These are phyloP conservation scores for Grallaria varia DNA, from an alignment of 2,113 vertebrate genomes.

Conservation along the genomic window DNA sequence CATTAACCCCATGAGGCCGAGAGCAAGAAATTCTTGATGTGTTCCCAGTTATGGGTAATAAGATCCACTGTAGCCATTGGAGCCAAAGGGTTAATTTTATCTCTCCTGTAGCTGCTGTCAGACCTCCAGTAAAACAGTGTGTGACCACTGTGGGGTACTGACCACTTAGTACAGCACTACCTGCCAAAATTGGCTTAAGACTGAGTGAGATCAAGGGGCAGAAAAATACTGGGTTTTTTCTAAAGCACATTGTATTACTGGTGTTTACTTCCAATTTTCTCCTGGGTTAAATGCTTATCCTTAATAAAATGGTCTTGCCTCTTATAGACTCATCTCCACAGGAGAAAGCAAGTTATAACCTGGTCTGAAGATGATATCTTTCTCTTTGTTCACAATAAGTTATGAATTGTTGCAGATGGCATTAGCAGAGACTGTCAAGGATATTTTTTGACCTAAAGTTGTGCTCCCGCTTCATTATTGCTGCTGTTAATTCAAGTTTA, in stretches of 20 bases:
- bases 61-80: background rate
- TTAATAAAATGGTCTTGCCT: slow-evolving; percentile 25
- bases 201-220: slow-evolving; percentile 41
- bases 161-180: slow-evolving; percentile 64
- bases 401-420: background rate
- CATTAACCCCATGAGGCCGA: slow-evolving; percentile 65
- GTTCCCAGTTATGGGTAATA: background rate
- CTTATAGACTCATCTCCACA: background rate
- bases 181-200: slow-evolving; percentile 70
- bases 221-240: slow-evolving; percentile 63
- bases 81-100: slow-evolving; percentile 47
- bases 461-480: background rate
- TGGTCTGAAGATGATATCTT: background rate
- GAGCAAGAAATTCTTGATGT: slow-evolving; percentile 25
- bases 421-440: background rate
- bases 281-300: slow-evolving; percentile 20
- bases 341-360: slow-evolving; percentile 6
- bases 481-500: background rate
- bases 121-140: slow-evolving; percentile 77
- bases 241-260: slow-evolving; percentile 49
- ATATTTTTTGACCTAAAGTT: background rate
- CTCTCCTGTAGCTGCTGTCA: slow-evolving; percentile 64
- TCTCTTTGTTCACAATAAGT: background rate
- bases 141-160: slow-evolving; percentile 68
- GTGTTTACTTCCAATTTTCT: slow-evolving; percentile 48